Evolutionary conservation across 2,888 invertebrate genomes (phyloP).

Genomic region (Endomychus coccineus): DNA sequence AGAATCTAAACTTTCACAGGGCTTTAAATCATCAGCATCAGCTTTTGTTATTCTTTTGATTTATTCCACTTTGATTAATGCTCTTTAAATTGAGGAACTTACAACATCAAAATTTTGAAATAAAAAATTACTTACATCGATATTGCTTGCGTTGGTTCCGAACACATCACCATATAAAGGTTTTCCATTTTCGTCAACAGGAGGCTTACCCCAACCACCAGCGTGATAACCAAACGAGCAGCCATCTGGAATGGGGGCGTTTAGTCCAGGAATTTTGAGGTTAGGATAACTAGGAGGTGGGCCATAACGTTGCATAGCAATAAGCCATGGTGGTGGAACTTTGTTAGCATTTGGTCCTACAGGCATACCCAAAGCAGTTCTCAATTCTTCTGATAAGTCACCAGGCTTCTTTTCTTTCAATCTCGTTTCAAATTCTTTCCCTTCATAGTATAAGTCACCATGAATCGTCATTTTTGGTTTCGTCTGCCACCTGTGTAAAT

Average conservation of each 20-base stretch:
- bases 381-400: slow-evolving; percentile 88
- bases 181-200: slow-evolving; percentile 96
- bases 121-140: slow-evolving; percentile 67
- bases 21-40: no score
- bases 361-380: slow-evolving; percentile 98
- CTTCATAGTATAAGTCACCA: slow-evolving; percentile 98
- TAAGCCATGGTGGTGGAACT: slow-evolving; percentile 90
- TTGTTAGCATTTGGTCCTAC: slow-evolving; percentile 89
- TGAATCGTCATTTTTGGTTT: slow-evolving; percentile 99
- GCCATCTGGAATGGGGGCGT: slow-evolving; percentile 95
- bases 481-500: slow-evolving; percentile 83
- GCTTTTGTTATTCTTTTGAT: no score
- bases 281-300: slow-evolving; percentile 99
- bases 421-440: slow-evolving; percentile 97
- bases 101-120: neutral
- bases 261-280: slow-evolving; percentile 93
- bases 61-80: no score
- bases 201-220: slow-evolving; percentile 99
- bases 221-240: slow-evolving; percentile 99
- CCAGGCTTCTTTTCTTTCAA: slow-evolving; percentile 98
- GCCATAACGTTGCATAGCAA: slow-evolving; percentile 96
- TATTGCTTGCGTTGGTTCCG: slow-evolving; percentile 68
- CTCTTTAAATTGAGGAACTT: no score
- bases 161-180: slow-evolving; percentile 99
- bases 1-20: no score